phyloP scores from a whole-genome alignment of 2,888 invertebrate genomes.

The Pterostichus madidus region DNA sequence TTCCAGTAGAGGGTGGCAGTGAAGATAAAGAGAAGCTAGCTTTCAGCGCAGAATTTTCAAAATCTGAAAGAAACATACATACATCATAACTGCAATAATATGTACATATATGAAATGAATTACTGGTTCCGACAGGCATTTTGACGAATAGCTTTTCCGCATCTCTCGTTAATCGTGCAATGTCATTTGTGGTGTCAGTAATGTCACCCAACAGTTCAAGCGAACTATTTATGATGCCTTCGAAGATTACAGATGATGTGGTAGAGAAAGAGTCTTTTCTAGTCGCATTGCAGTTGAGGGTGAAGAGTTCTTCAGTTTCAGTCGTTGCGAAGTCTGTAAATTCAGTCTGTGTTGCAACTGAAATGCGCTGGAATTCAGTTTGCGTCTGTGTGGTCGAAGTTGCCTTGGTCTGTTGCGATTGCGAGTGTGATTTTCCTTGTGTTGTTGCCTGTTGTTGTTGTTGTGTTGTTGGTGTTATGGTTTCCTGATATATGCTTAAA shows the following conservation, averaged over 20 bases:
- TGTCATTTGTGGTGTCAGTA: slow-evolving; percentile 56
- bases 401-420: background rate
- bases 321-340: slow-evolving; percentile 39
- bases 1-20: slow-evolving; percentile 83
- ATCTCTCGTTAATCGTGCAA: slow-evolving; percentile 58
- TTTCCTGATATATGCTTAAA: slow-evolving; percentile 58
- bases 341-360: slow-evolving; percentile 59
- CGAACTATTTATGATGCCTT: slow-evolving; percentile 58
- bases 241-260: slow-evolving; percentile 37
- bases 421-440: slow-evolving; percentile 24
- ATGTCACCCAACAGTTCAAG: slow-evolving; percentile 55
- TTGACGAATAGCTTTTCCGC: slow-evolving; percentile 65
- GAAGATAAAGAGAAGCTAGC: slow-evolving; percentile 91
- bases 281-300: background rate
- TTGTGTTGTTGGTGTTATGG: slow-evolving; percentile 36
- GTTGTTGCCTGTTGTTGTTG: slow-evolving; percentile 4
- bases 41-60: slow-evolving; percentile 85
- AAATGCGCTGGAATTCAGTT: slow-evolving; percentile 30
- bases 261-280: slow-evolving; percentile 19
- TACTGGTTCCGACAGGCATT: slow-evolving; percentile 70
- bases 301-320: slow-evolving; percentile 12
- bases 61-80: slow-evolving; percentile 78
- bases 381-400: slow-evolving; percentile 34
- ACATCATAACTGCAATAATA: slow-evolving; percentile 11
- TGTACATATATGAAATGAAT: slow-evolving; percentile 51